phyloP scores from a whole-genome alignment of 2,888 invertebrate species.

The Drosophila imparisetae region DNA sequence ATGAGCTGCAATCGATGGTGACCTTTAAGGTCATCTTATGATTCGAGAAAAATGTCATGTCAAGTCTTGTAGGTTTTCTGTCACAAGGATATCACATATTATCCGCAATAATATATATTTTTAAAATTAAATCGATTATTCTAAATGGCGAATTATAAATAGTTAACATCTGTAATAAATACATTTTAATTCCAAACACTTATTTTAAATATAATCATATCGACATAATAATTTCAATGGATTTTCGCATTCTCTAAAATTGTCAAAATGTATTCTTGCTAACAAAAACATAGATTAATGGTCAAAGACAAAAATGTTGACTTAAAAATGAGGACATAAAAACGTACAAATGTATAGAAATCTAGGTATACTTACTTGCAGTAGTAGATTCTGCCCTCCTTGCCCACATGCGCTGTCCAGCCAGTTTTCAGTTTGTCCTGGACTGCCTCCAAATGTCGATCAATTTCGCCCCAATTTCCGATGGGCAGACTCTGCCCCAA shows the following conservation, averaged over 20 bases:
- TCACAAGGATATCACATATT: neutral
- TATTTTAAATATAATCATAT: neutral
- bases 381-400: conserved; percentile 93
- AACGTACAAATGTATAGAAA: neutral
- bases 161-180: neutral
- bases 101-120: neutral
- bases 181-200: neutral
- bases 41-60: too few species aligned
- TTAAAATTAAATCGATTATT: neutral
- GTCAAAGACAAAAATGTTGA: neutral
- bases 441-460: conserved; percentile 86
- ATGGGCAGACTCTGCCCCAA: conserved; percentile 60
- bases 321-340: neutral
- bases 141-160: neutral
- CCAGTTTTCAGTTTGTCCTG: conserved; percentile 88
- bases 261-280: neutral
- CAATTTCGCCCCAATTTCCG: conserved; percentile 83
- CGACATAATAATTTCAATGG: neutral
- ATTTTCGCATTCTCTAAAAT: neutral
- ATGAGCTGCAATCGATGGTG: conserved; percentile 11
- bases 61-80: neutral
- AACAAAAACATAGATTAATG: neutral
- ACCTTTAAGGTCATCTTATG: neutral
- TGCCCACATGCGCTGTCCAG: conserved; percentile 92
- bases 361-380: conserved; percentile 91